Conservation (phyloP, 1,140 invertebrate species). For the Dreissena rostriformis region DNA sequence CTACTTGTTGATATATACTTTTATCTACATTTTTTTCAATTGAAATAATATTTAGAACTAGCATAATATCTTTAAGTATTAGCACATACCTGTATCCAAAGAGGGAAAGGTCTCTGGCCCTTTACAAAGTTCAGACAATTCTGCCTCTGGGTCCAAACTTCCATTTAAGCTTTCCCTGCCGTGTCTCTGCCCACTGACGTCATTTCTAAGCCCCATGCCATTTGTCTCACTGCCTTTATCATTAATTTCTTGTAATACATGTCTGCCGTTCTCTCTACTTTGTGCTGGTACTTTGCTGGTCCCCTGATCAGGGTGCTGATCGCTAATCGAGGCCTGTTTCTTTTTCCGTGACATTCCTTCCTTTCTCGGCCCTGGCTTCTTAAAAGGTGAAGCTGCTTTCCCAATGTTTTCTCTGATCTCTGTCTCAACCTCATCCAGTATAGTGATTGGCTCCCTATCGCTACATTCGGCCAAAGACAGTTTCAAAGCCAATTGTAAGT, state of each 20-base stretch:
- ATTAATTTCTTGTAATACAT: too few relatives aligned
- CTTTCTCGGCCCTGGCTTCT: neutral
- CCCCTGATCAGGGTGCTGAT: too few relatives aligned
- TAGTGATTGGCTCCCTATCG: neutral
- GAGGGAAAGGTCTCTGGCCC: slow-evolving; percentile 40
- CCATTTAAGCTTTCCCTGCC: slow-evolving; percentile 21
- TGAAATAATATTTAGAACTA: too few relatives aligned
- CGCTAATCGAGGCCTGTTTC: neutral
- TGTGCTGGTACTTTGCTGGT: too few relatives aligned
- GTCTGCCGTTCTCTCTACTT: too few relatives aligned
- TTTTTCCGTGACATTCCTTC: neutral
- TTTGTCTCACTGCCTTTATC: neutral
- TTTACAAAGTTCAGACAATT: slow-evolving; percentile 38
- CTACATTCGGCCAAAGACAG: neutral
- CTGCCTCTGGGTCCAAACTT: slow-evolving; percentile 42
- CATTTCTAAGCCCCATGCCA: neutral
- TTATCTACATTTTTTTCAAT: too few relatives aligned
- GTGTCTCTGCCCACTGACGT: neutral
- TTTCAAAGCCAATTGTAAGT: neutral
- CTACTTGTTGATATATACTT: too few relatives aligned
- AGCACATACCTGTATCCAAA: slow-evolving; percentile 27
- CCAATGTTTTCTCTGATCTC: neutral
- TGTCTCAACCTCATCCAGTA: too few relatives aligned
- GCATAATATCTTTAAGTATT: neutral
- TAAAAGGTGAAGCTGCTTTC: neutral